phyloP scores from a whole-genome alignment of 2,113 vertebrate genomes.

The Alethe castanea region DNA sequence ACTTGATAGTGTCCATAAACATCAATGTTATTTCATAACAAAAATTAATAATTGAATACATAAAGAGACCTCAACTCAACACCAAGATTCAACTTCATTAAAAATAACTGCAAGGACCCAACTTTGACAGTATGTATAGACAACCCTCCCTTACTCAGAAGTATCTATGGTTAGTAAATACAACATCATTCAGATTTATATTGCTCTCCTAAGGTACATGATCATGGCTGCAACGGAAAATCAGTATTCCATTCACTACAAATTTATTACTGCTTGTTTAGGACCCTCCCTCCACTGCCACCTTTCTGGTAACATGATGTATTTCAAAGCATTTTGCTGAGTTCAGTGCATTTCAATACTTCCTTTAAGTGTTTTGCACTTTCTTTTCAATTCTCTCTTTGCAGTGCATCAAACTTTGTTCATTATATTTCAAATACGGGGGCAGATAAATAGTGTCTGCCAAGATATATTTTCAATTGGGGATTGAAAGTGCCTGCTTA shows the following conservation, averaged over 20 bases:
- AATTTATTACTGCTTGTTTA: not conserved
- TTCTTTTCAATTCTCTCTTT: conserved; percentile 23
- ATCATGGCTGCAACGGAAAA: not conserved
- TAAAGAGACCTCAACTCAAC: not conserved
- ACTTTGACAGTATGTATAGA: not conserved
- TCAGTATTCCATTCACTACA: not conserved
- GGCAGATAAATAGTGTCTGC: conserved; percentile 55
- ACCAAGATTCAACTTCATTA: not conserved
- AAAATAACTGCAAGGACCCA: not conserved
- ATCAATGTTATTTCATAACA: not conserved
- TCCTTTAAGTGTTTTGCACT: conserved; percentile 2
- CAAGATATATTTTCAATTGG: conserved; percentile 37
- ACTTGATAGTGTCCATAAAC: not conserved
- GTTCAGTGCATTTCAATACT: not conserved
- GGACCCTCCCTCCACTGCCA: not conserved
- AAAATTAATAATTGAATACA: not conserved
- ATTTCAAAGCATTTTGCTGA: not conserved
- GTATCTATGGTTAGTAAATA: not conserved
- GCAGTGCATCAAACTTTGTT: conserved; percentile 26
- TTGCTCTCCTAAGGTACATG: not conserved
- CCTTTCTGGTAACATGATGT: not conserved
- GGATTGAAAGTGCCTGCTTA: conserved; percentile 57
- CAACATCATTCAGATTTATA: not conserved
- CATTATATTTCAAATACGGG: conserved; percentile 27
- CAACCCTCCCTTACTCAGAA: not conserved